Base-by-base conservation (phyloP, 2,113 vertebrate genomes). In the Xiphorhynchus elegans region DNA sequence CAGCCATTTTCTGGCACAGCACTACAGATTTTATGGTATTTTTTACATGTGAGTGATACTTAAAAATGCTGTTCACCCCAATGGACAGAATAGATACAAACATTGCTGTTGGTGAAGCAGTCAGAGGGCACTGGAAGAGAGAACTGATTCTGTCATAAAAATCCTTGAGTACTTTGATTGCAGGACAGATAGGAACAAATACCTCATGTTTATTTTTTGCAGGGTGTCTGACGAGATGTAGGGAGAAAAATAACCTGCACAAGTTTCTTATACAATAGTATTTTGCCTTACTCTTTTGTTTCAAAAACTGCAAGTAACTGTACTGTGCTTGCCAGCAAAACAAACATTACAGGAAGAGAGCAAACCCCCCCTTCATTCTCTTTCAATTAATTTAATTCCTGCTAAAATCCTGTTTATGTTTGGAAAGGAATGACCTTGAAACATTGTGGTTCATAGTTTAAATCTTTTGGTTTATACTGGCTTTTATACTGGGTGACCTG, bases 341-440 rank as follows among this genome's bases (percentile, higher is more conserved):
- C 33, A 88, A 77, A 81, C 46, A 74, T 90, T 81, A 90, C 12
- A 89, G 59, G 42, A 88, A 74, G 9, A 67, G 55, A 76, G 49
- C 9, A 79, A 39, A 17, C 6, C 5, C 2, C 1, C 8, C 4
- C 15, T 93, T 90, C 8, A 39, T 86, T 90, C n/a, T 86, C 37
- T 73, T 94, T 28, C 75, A 92, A 9, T 66, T 93, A 80, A 79
- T 85, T 91, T 75, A 56, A 74, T 76, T 96, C 72, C 46, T 85
- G 29, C 40, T 83, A 77, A 88, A 95, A 74, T 91, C 42, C 39
- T 84, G 42, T 89, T 95, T 70, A 26, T 80, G 39, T 69, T 88
- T 90, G 64, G 59, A 81, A 89, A 75, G 24, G 60, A 92, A 31
- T 84, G 69, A 86, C 80, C 59, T 90, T 92, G 90, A 96, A 93